Conservation (phyloP, 2,797 vertebrate species). For the Gadopsis marmoratus region DNA sequence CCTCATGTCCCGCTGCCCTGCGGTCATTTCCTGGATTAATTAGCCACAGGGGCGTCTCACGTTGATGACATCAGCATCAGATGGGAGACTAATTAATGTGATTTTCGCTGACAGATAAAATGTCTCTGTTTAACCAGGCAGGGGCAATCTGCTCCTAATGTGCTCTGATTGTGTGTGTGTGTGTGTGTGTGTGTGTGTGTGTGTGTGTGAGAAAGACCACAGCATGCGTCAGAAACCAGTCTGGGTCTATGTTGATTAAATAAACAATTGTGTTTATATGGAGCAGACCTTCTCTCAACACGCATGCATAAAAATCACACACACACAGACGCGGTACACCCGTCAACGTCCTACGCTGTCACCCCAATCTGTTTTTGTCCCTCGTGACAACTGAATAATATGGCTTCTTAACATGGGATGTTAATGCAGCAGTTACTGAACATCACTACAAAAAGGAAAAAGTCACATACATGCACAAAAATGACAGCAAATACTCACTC, state of each 20-base stretch:
- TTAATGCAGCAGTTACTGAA: background rate
- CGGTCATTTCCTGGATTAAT: constrained; percentile 36
- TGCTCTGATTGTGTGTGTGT: constrained; percentile 25
- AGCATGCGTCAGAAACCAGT: constrained; percentile 53
- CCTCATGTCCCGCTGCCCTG: background rate
- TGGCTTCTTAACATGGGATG: background rate
- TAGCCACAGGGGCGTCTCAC: constrained; percentile 33
- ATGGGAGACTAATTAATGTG: constrained; percentile 44
- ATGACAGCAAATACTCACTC: background rate
- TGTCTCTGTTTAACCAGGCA: constrained; percentile 54
- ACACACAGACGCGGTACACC: constrained; percentile 1
- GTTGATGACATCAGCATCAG: constrained; percentile 54
- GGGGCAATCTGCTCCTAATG: constrained; percentile 35
- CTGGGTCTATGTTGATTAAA: constrained; percentile 71
- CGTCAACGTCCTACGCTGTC: background rate
- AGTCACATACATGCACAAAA: background rate
- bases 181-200: constrained; percentile 27
- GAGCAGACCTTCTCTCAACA: constrained; percentile 54
- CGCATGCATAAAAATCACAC: constrained; percentile 30
- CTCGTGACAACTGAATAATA: background rate
- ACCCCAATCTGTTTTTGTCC: background rate
- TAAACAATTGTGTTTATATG: constrained; percentile 71
- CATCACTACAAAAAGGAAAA: background rate
- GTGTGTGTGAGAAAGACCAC: constrained; percentile 23
- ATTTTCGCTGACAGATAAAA: constrained; percentile 56